A percentile compares a stretch with the other conserved stretches of the same genome.
Evolutionary conservation across 2,888 invertebrate species (phyloP).

Genomic region (Octodonta nipae): DNA sequence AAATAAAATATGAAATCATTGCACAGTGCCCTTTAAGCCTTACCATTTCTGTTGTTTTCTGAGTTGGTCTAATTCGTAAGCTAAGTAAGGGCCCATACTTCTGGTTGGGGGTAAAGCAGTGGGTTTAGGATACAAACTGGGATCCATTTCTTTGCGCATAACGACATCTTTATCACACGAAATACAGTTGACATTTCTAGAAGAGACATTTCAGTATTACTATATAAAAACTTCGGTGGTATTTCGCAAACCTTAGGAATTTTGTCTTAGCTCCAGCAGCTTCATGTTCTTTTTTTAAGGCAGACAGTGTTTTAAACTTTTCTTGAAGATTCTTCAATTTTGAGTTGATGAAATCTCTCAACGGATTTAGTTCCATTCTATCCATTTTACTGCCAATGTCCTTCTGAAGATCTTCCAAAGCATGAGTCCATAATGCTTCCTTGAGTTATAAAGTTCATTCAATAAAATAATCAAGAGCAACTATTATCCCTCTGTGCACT

Average conservation of each 20-base stretch:
- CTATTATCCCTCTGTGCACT: no score
- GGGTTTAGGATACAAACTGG: conserved; percentile 36
- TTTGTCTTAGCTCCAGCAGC: conserved; percentile 60
- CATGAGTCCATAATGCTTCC: conserved; percentile 52
- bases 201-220: conserved; percentile 6
- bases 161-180: conserved; percentile 64
- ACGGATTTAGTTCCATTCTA: conserved; percentile 47
- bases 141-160: conserved; percentile 48
- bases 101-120: conserved; percentile 43
- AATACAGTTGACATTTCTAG: conserved; percentile 58
- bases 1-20: conserved; percentile 8
- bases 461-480: background rate
- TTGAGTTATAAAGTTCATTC: conserved; percentile 20
- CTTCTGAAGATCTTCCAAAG: conserved; percentile 52
- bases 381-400: conserved; percentile 54
- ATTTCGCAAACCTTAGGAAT: conserved; percentile 40
- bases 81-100: conserved; percentile 56
- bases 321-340: conserved; percentile 49
- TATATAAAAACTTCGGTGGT: background rate
- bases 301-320: conserved; percentile 45
- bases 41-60: conserved; percentile 40
- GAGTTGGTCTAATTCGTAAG: conserved; percentile 52
- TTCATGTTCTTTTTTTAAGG: conserved; percentile 47
- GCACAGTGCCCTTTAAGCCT: background rate
- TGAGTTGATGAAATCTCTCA: conserved; percentile 50